Base-by-base conservation (phyloP, 2,113 vertebrate genomes). In the Machaerirhynchus nigripectus region DNA sequence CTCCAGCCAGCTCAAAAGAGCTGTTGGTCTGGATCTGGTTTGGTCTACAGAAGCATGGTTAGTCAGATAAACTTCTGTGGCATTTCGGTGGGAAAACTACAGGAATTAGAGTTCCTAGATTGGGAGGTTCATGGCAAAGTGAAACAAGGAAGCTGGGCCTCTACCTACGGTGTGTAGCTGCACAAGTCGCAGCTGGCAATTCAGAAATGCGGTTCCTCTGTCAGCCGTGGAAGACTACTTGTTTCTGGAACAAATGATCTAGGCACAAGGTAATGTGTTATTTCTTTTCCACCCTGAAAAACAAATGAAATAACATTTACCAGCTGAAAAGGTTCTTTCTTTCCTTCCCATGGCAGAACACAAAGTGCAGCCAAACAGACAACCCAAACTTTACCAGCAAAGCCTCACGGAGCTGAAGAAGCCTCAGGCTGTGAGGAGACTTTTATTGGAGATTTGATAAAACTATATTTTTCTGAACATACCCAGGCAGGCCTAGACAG, bases 151-250 rank as follows among this genome's bases (percentile, higher is more conserved):
- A 84, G 7, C 30, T 70, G 44, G 5, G 3, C 18, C 80, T 86
- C 11, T 81, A 14, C 5, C 11, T 50, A 13, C 27, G 61, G 26
- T 0, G 0, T 65, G 37, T 30, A 35, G 27, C 33, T 40, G 7
- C 57, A 39, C 15, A 85, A 64, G 57, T 70, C 17, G 28, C 30
- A 47, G 6, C 7, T 57, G 65, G 44, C 30, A 76, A 56, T 55
- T 67, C 24, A 37, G 61, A 71, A 60, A 16, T 20, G 9, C 0
- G 2, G 30, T 18, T 52, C 26, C 22, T 60, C 23, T 4, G 0
- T 37, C 42, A 69, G 39, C 33, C 31, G 7, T 26, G 33, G 39
- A 84, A 55, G 52, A 80, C 60, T 59, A 42, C 6, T 64, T 55
- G 11, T 77, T 69, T 31, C 30, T 74, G n/a, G 42, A 89, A 53